Evolutionary conservation across 2,888 invertebrate species (phyloP), one percentile per base, ranked within the genome.

Genomic region (Liopterus haemorrhoidalis): DNA sequence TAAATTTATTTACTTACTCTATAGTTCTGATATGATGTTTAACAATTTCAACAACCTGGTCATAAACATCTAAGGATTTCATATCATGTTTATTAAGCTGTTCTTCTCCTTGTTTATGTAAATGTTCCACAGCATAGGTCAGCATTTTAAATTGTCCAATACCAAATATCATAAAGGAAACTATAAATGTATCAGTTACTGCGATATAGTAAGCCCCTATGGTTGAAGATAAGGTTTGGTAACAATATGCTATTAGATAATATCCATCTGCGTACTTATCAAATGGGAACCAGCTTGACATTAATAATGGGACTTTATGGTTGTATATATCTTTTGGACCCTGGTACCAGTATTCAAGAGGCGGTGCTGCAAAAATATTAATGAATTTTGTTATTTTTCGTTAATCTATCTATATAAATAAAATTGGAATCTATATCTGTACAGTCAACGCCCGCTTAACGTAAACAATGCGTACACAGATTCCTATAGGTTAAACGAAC

Each of bases 131-230:
- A 3, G 35, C 11, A 21, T 21, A 21, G 30, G 44, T 43, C n/a
- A 44, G 20, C 24, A 48, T 37, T 41, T 30, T n/a, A 6, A 44
- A 40, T 24, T 48, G 48, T 20, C 48, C 48, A n/a, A 45, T 32
- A 12, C 32, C 39, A 33, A 45, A 45, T 18, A 40, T 43, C 35
- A 48, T 43, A 19, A 48, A 40, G 4, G 40, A 35, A 25, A 40
- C 30, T 19, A 35, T 19, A 22, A 43, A 39, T 6, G 48, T 48
- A 22, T 48, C 48, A 5, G 16, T 28, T 8, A 37, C 30, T 14
- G 12, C 43, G 9, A 40, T 20, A 36, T 43, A 48, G 15, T 37
- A 39, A 8, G 40, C 44, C 14, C 48, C 48, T n/a, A 40, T 19
- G 3, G 16, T n/a, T 14, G n/a, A 15, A 8, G 21, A 20, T 2